Base-by-base conservation (phyloP, 1,140 invertebrate genomes). In the Ceratoteleas bidentatus region DNA sequence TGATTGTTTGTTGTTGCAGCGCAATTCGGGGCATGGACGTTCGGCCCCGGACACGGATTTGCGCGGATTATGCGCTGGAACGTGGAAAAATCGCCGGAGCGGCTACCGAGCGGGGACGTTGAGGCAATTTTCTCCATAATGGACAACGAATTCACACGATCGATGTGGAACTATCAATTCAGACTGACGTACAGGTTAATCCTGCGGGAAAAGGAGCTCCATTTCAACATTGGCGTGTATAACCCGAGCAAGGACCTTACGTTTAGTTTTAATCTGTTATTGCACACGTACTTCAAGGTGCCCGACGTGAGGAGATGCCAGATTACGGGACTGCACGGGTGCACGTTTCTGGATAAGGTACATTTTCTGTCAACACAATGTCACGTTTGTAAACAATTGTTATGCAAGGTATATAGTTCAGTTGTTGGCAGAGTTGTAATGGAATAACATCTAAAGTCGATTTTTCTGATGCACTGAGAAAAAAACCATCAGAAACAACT, bases 261-360 rank as follows among this genome's bases (percentile, higher is more conserved):
- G 49, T 98, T 98, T 92, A 96, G 95, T 85, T 99, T 98, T 92
- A 98, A 98, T 90, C 93, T 98, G 88, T 92, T 99, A 34, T 92
- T 99, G 80, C 97, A 99, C 90, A 98, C 97, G 7, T 99, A 99
- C 92, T 97, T 99, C 89, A 98, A 97, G 93, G 97, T 98, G 81
- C 96, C 97, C 52, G 97, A 99, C 91, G 97, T 99, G 5, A 93
- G 96, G 40, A 93, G 96, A 64, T 97, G 96, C 86, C 96, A 96
- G 92, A 96, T 99, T 81, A 96, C 96, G 47, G 97, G 97, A 36
- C 93, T 99, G 83, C 95, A 98, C 86, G 97, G 96, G 34, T 97
- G 97, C 85, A 97, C 95, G 85, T 99, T 97, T 90, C 95, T 98
- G 83, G 98, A 99, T 89, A 98, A 98, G 95, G 97, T 98, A 40